Evolutionary conservation across 2,797 vertebrate genomes (phyloP), one percentile per base, ranked within the genome.

Genomic region (Scolopax bukidnonensis): DNA sequence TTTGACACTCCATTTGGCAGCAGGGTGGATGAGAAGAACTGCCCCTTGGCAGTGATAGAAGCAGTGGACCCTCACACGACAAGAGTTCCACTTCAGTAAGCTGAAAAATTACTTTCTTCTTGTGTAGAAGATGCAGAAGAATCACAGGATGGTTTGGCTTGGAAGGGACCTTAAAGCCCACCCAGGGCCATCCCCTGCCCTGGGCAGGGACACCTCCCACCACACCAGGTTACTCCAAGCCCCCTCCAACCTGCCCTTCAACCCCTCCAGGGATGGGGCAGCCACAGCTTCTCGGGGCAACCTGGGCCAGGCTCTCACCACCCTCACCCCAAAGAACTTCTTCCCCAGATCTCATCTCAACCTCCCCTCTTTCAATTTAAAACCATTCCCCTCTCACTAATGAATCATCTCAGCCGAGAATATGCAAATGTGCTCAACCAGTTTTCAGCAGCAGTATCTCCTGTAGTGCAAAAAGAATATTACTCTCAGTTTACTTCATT

Each of bases 61-160:
- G n/a, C 63, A 60, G 45, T 0, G 9, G 36, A 41, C 30, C 12
- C 36, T 70, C 45, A 30, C 50, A 15, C 2, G 1, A 64, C 11
- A 40, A 40, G 43, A n/a, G 48, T 8, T 81, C 43, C 27, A 16
- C 43, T 21, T 17, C 17, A 19, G 43, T 16, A 59, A 23, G 33
- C 6, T 15, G 19, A 10, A 60, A 32, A 60, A 59, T 15, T 9
- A 33, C 21, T 12, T 28, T 50, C 19, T 41, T 69, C 65, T 60
- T 2, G 1, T 2, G 1, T 23, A 4, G 36, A 69, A 4, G 36
- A 69, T 21, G n/a, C 33, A 16, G 20, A 38, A 60, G 40, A 41
- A 41, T 41, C 40, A 41, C 40, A 41, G 14, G 40, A 41, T 41
- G 40, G 40, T 41, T 41, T 41, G 40, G 40, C 6, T 41, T 12